These are phyloP conservation scores for Temnothorax nylanderi DNA, from an alignment of 1,140 invertebrate species.

Conservation along the genomic window DNA sequence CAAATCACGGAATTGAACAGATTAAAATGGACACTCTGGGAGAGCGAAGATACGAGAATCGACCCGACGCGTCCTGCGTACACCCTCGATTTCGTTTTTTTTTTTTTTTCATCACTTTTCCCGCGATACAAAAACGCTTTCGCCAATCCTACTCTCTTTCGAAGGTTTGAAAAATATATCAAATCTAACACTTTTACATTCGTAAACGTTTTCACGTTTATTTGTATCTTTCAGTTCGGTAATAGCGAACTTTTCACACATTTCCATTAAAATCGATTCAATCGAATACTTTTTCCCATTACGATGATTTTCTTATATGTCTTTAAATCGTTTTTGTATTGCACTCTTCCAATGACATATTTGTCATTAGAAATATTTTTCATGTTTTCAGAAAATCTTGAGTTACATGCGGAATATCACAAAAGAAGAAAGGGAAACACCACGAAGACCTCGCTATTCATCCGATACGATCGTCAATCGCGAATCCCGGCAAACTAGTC, in stretches of 20 bases:
- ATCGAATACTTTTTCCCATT: neutral
- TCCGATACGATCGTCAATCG: slow-evolving; percentile 6
- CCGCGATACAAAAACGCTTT: slow-evolving; percentile 10
- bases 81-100: neutral
- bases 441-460: neutral
- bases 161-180: slow-evolving; percentile 23
- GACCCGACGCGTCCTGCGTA: slow-evolving; percentile 31
- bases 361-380: neutral
- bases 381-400: neutral
- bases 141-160: neutral
- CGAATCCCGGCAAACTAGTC: neutral
- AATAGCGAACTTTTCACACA: neutral
- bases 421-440: neutral
- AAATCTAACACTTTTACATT: neutral
- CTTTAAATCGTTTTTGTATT: neutral
- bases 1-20: slow-evolving; percentile 61
- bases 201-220: neutral
- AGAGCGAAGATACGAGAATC: slow-evolving; percentile 53
- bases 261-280: neutral
- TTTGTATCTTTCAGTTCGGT: neutral
- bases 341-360: neutral
- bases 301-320: neutral
- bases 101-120: slow-evolving; percentile 12
- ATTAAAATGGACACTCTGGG: slow-evolving; percentile 57
- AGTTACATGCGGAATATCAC: too few relatives aligned